Base-by-base conservation (phyloP, 1,140 invertebrate species). In the Drosophila triauraria region DNA sequence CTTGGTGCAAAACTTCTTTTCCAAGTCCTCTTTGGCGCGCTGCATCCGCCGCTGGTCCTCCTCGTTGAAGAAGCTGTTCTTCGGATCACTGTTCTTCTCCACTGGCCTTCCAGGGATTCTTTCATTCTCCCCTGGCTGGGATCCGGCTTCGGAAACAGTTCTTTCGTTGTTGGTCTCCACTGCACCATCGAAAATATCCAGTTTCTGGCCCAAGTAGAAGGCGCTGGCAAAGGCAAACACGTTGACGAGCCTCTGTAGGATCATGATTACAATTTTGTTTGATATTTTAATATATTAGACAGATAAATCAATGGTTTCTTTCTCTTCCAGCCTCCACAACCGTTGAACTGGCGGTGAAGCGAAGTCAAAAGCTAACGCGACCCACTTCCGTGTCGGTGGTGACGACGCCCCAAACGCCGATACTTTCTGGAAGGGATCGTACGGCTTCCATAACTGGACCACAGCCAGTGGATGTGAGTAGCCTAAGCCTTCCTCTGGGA, bases 401-500 rank as follows among this genome's bases (percentile, higher is more conserved):
- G 23, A 72, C 69, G n/a, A 72, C 69, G 38, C 87, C 91, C 4
- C 80, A 88, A 15, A 92, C 92, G 7, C 91, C 92, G 7, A 69
- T 93, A 35, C 71, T 92, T n/a, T 92, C 91, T 5, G 84, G 84
- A 47, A 68, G 92, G 6, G 91, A 92, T 87, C 86, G 91, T 3
- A 92, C 91, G 1, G 87, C 90, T 10, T 94, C 95, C 38, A 98
- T 98, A 75, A 98, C 97, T 15, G 97, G 95, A 15, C 97, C 97
- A 5, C 96, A 97, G 81, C 97, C 97, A 71, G 97, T 98, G 82
- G 96, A 98, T 94, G 97, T 98, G 94, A 95, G 84, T 50, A 35
- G 0, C 3, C 35, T 3, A 17, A 42, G 17, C 8, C 10, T 9
- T 2, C 8, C 10, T 9, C 3, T 15, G 23, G 12, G 23, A 32